Evolutionary conservation across 2,888 invertebrate genomes (phyloP).

Genomic region (Scrobipalpa atriplicella): DNA sequence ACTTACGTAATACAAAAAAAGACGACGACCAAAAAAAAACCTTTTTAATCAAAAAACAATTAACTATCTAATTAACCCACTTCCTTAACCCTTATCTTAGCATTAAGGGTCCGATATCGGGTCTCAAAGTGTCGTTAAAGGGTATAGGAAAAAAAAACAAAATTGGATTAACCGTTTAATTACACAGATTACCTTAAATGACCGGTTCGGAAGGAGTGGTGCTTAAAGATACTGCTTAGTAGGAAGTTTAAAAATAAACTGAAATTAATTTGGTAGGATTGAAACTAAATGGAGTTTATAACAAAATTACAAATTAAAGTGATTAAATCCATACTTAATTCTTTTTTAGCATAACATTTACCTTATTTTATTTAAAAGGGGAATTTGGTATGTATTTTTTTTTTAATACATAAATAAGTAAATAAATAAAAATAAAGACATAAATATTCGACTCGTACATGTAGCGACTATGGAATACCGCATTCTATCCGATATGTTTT

Average conservation of each 20-base stretch:
- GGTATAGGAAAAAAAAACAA: conserved; percentile 17
- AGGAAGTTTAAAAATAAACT: background rate
- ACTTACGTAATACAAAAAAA: background rate
- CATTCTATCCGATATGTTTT: no score
- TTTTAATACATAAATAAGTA: no score
- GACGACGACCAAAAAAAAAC: background rate
- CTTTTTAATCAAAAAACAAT: conserved; percentile 17
- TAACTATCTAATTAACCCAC: conserved; percentile 20
- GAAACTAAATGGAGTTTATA: no score
- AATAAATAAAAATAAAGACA: no score
- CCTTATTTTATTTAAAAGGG: no score
- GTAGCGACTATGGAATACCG: no score
- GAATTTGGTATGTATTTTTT: no score
- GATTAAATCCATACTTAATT: no score
- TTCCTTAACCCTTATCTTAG: conserved; percentile 16
- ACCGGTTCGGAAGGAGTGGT: background rate
- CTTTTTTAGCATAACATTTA: no score
- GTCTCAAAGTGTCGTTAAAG: conserved; percentile 28
- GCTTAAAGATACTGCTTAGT: background rate
- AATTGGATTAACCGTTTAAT: conserved; percentile 21
- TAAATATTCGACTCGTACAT: no score
- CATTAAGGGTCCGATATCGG: conserved; percentile 23
- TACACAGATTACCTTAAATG: background rate
- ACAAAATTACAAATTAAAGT: no score
- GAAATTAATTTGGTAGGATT: no score